A percentile compares a stretch with the other conserved stretches of the same genome.
These are phyloP conservation scores for Sebastes itinus DNA, from an alignment of 2,797 vertebrate genomes.

Conservation along the genomic window DNA sequence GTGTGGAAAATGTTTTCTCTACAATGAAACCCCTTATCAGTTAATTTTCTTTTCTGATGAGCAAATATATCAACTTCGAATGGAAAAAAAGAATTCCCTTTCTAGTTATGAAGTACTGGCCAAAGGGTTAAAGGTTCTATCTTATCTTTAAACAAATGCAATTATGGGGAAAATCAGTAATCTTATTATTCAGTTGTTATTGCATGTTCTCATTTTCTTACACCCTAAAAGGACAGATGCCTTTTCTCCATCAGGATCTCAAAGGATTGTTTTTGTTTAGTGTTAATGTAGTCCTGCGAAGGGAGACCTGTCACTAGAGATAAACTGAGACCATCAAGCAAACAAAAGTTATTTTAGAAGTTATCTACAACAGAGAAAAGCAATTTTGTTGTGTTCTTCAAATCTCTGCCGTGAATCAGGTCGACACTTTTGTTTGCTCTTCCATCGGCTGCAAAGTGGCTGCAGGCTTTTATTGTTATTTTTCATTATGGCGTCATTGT, in stretches of 20 bases:
- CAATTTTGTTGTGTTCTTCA: neutral
- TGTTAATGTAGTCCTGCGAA: neutral
- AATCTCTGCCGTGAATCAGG: slow-evolving; percentile 14
- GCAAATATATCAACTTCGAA: neutral
- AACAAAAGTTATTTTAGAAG: slow-evolving; percentile 1
- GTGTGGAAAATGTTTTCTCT: neutral
- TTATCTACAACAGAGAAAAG: neutral
- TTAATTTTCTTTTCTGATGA: neutral
- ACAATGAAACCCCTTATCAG: neutral
- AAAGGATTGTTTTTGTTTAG: neutral
- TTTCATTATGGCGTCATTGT: slow-evolving; percentile 22
- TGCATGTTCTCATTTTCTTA: neutral
- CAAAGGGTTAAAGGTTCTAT: neutral
- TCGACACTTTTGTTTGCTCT: neutral
- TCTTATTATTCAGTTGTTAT: neutral
- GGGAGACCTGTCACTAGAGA: neutral
- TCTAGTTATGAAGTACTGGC: neutral
- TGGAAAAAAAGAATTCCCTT: neutral
- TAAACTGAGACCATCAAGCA: neutral
- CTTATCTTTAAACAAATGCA: neutral
- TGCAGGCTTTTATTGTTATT: slow-evolving; percentile 21
- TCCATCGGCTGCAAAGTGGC: neutral
- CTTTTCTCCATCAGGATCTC: neutral
- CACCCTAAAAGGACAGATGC: neutral
- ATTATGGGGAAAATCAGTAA: neutral